Evolutionary conservation across 1,140 invertebrate genomes (phyloP), one percentile per base, ranked within the genome.

Genomic region (Drosophila obscura): DNA sequence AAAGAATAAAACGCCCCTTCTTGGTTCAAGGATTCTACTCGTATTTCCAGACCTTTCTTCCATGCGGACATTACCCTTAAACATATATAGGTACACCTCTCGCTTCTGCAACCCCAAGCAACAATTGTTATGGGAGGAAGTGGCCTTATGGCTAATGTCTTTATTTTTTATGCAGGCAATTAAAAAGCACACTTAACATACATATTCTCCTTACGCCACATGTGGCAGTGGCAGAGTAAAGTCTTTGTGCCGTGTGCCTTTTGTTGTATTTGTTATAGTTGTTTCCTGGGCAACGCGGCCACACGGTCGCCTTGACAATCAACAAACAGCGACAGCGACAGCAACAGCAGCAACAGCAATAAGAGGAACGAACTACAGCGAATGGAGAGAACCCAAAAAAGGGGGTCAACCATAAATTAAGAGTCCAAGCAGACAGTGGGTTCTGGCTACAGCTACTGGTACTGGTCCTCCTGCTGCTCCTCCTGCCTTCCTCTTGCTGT

Each of bases 271-370:
- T 50, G 55, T 61, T 65, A 46, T 52, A 65, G 16, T 64, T 56
- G 69, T 71, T 74, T 52, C 71, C 79, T n/a, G 57, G 80, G 68
- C 39, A 82, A 82, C 80, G 57, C 31, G 31, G 43, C 48, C 57
- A 62, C 13, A 64, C 50, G 69, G 82, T 85, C 85, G 83, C 83
- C 78, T 81, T 88, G 82, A 77, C 78, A 84, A 84, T 84, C 84
- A 85, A 57, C 66, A 31, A 39, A 77, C 73, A 39, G 58, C 55
- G 68, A 57, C 71, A 53, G 16, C 15, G 16, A 62, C 24, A 49
- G 44, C 15, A 53, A 49, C 45, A 44, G 49, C 62, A 61, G 69
- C 57, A 45, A 44, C 15, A 55, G 49, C 39, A 44, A 55, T 44
- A 61, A 59, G 48, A 45, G 49, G 58, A 6, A 50, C 39, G 26